Conservation (phyloP, 2,113 vertebrate species). For the Coreoperca whiteheadi region DNA sequence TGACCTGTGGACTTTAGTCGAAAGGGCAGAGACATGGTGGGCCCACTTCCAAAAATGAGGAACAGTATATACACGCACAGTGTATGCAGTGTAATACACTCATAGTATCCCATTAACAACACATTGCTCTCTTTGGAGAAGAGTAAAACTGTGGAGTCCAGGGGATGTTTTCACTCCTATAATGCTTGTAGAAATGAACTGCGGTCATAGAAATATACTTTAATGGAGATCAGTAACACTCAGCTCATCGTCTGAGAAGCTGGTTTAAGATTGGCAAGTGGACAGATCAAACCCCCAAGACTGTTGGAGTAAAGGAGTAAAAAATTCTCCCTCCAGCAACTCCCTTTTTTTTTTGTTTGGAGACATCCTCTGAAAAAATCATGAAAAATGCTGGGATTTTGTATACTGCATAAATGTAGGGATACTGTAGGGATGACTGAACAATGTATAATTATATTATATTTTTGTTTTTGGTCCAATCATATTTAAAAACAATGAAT, state of each 20-base stretch:
- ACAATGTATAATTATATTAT: neutral
- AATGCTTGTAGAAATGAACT: conserved; percentile 18
- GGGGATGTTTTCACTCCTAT: conserved; percentile 3
- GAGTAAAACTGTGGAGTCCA: neutral
- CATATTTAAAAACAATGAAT: neutral
- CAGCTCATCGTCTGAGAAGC: neutral
- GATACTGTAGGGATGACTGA: neutral
- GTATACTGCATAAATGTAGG: neutral
- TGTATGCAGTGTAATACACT: neutral
- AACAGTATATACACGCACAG: neutral
- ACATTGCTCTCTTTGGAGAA: neutral
- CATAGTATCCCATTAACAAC: neutral
- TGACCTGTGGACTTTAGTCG: neutral
- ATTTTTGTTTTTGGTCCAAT: neutral
- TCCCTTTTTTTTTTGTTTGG: neutral
- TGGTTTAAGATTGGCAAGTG: conserved; percentile 1
- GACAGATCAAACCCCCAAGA: neutral
- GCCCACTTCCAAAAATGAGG: neutral
- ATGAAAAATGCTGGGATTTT: neutral
- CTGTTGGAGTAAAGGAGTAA: neutral
- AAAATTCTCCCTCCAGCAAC: neutral
- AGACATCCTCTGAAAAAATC: neutral
- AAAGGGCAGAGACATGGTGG: neutral
- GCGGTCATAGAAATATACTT: conserved; percentile 7
- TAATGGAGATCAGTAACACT: conserved; percentile 14